Evolutionary conservation across 2,113 vertebrate genomes (phyloP).

Genomic region (Lonchura striata): DNA sequence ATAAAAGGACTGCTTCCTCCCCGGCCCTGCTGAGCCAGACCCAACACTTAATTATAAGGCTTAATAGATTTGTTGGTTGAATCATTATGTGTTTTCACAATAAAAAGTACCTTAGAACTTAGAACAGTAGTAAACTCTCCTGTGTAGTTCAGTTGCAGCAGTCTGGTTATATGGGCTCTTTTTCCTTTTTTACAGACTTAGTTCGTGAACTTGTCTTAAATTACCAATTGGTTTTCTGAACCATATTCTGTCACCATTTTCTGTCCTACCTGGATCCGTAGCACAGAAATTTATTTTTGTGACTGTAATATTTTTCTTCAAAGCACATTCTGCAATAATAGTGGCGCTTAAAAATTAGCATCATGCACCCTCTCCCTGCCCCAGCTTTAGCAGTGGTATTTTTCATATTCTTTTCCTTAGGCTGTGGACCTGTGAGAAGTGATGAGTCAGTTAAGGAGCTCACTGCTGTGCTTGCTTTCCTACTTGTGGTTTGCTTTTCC

Average conservation of each 20-base stretch:
- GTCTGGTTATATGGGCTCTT: not conserved
- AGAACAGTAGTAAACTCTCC: not conserved
- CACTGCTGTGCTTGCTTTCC: not conserved
- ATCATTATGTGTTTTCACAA: not conserved
- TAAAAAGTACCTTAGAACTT: not conserved
- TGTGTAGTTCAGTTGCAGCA: not conserved
- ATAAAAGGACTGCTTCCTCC: not conserved
- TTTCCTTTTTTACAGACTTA: not conserved
- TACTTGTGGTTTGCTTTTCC: not conserved
- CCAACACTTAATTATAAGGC: constrained; percentile 15
- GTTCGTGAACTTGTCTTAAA: not conserved
- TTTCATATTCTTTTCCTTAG: not conserved
- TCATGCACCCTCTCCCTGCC: not conserved
- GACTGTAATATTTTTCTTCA: not conserved
- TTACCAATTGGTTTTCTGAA: not conserved
- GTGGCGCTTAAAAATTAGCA: not conserved
- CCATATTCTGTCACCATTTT: not conserved
- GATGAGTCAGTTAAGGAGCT: not conserved
- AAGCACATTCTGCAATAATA: not conserved
- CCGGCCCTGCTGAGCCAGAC: not conserved
- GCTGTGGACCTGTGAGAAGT: not conserved
- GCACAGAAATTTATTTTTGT: not conserved
- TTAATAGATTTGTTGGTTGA: not conserved
- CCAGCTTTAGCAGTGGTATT: not conserved
- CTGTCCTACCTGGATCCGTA: not conserved